Conservation (phyloP, 2,113 vertebrate genomes). For the Brevimyrus niger region DNA sequence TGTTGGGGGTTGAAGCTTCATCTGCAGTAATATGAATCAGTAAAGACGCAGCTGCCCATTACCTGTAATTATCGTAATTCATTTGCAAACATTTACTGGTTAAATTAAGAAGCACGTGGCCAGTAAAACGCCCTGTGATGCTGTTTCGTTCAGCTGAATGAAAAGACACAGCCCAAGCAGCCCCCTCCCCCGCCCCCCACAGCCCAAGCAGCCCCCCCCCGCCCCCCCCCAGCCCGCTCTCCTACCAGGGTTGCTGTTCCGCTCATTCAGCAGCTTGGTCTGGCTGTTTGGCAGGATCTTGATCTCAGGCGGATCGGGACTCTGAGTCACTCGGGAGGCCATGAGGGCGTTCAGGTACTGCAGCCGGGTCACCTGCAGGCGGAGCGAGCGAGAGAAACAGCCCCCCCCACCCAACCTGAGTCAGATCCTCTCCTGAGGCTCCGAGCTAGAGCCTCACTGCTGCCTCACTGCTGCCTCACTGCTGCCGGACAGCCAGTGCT, state of each 20-base stretch:
- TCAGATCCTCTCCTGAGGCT: background rate
- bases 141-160: background rate
- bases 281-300: constrained; percentile 77
- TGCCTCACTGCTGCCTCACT: background rate
- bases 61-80: background rate
- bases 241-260: constrained; percentile 56
- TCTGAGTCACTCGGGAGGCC: constrained; percentile 67
- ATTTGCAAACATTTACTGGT: background rate
- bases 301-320: constrained; percentile 64
- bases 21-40: background rate
- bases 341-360: constrained; percentile 83
- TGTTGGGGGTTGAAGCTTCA: background rate
- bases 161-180: background rate
- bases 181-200: background rate
- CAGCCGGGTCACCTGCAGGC: constrained; percentile 69
- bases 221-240: background rate
- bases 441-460: background rate
- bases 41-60: background rate
- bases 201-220: background rate
- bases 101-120: background rate
- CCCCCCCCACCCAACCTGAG: background rate
- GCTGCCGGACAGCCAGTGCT: background rate
- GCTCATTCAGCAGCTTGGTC: constrained; percentile 72
- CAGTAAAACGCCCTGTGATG: background rate
- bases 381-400: background rate